Evolutionary conservation across 2,797 vertebrate species (phyloP), one percentile per base, ranked within the genome.

Genomic region (Novumbra hubbsi): DNA sequence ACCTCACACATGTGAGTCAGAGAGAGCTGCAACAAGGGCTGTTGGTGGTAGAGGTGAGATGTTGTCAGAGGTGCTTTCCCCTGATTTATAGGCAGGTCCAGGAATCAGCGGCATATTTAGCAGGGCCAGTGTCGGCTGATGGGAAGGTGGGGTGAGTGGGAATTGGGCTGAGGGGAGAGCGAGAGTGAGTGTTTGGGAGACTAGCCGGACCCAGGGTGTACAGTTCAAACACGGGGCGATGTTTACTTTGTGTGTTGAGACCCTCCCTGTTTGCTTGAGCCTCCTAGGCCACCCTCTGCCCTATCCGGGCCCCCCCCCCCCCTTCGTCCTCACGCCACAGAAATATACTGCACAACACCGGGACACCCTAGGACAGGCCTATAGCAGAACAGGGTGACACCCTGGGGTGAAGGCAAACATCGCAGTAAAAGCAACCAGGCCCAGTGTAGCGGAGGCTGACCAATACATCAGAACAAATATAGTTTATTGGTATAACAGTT

Each of bases 171-270:
- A 67, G 83, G 87, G 80, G 81, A 80, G 63, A n/a, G 79, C 83
- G 83, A 86, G 85, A 28, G 57, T 32, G 83, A 87, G 88, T 88
- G 86, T 91, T 88, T 88, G 90, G 86, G 86, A 86, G 90, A 89
- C 83, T 76, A 86, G 85, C 78, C 83, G 81, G 80, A 71, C 85
- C 70, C 77, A 89, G 92, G 88, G 89, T 91, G 89, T 90, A 86
- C 78, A 93, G 91, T 92, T 94, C 91, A 94, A 93, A 93, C 89
- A 92, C 80, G 74, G 87, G 85, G 88, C 76, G 81, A 88, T 93
- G 88, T 92, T 93, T 90, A 87, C 90, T 89, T 82, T 85, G 85
- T 88, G 86, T 84, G 85, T 84, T 87, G 90, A 91, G 89, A 91
- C 87, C 87, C 86, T 90, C 48, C 62, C 84, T 93, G 90, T 93